These are phyloP conservation scores for Tenthredo livida DNA, from an alignment of 2,888 invertebrate species.

Conservation along the genomic window DNA sequence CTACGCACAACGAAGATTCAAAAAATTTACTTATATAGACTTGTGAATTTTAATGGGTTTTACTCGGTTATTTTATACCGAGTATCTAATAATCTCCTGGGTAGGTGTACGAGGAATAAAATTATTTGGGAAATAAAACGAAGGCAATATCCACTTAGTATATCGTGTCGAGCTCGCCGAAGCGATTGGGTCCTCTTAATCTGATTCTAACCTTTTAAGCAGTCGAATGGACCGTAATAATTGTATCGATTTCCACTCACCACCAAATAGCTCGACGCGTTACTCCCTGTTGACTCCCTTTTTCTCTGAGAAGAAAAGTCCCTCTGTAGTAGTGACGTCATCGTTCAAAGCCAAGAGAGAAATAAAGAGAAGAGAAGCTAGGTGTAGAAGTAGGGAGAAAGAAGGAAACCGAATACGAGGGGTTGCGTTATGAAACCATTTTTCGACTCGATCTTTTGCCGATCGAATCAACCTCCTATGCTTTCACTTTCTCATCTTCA, in stretches of 20 bases:
- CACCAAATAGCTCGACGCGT: slow-evolving; percentile 73
- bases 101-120: background rate
- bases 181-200: slow-evolving; percentile 37
- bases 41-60: background rate
- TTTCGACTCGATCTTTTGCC: slow-evolving; percentile 19
- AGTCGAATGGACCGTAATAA: slow-evolving; percentile 42
- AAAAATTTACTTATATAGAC: background rate
- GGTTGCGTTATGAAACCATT: background rate
- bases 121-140: background rate
- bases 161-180: background rate
- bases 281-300: slow-evolving; percentile 73
- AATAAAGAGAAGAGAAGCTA: background rate
- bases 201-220: slow-evolving; percentile 39
- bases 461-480: background rate
- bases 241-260: slow-evolving; percentile 64
- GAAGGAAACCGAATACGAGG: background rate
- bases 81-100: background rate
- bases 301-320: slow-evolving; percentile 71
- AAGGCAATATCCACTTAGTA: background rate
- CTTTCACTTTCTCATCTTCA: slow-evolving; percentile 29
- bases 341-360: slow-evolving; percentile 59
- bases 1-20: no score
- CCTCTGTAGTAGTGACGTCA: slow-evolving; percentile 73
- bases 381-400: background rate
- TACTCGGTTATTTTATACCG: background rate